Evolutionary conservation across 2,888 invertebrate genomes (phyloP).

Genomic region (Tenthredo notha): DNA sequence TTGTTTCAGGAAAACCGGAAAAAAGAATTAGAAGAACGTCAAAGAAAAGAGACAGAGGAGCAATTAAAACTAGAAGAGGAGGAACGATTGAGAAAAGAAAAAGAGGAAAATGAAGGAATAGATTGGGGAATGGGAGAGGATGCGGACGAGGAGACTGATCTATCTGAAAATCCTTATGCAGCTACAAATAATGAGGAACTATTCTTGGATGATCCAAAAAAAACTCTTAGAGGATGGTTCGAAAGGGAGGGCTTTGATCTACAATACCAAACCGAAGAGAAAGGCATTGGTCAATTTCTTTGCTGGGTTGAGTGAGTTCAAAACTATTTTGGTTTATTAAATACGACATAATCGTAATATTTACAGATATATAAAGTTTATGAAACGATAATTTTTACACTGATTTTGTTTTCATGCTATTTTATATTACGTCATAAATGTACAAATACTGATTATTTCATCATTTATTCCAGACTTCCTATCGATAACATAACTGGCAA

Average conservation of each 20-base stretch:
- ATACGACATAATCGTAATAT: constrained; percentile 40
- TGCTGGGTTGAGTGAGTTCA: constrained; percentile 84
- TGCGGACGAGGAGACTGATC: constrained; percentile 91
- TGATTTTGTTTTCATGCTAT: constrained; percentile 40
- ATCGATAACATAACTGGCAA: constrained; percentile 88
- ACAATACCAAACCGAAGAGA: constrained; percentile 92
- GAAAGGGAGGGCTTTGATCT: constrained; percentile 94
- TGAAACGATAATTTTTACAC: constrained; percentile 26
- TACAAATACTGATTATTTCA: constrained; percentile 42
- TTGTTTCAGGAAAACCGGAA: constrained; percentile 67
- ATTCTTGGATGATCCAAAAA: constrained; percentile 96
- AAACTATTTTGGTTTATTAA: not conserved
- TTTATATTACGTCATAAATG: constrained; percentile 51
- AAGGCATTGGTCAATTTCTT: constrained; percentile 90
- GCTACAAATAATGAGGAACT: constrained; percentile 91
- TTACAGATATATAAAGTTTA: not conserved
- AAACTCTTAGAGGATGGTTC: constrained; percentile 95
- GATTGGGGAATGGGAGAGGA: constrained; percentile 98
- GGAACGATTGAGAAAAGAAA: constrained; percentile 79
- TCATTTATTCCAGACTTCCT: constrained; percentile 83
- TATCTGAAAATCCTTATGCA: constrained; percentile 92
- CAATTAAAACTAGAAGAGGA: constrained; percentile 79
- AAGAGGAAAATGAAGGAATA: constrained; percentile 86
- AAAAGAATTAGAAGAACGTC: constrained; percentile 73
- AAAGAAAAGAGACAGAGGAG: constrained; percentile 77